Conservation (phyloP, 2,797 vertebrate species). For the Trichosurus vulpecula region DNA sequence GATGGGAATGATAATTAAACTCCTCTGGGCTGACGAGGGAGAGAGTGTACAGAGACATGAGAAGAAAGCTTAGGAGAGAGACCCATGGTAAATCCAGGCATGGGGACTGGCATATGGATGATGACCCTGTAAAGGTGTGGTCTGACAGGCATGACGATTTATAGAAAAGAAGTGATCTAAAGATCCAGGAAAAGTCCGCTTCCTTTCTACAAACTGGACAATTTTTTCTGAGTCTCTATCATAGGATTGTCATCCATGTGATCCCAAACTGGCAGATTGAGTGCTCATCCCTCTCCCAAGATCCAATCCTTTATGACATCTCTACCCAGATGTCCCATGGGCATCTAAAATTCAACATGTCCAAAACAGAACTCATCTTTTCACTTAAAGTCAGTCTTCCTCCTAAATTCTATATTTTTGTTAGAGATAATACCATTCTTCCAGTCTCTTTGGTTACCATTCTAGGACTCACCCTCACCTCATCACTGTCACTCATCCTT, state of each 20-base stretch:
- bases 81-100: no score
- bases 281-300: not conserved
- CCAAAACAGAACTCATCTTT: not conserved
- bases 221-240: not conserved
- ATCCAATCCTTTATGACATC: not conserved
- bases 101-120: not conserved
- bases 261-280: not conserved
- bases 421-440: not conserved
- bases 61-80: not conserved
- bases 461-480: not conserved
- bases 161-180: not conserved
- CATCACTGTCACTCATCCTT: not conserved
- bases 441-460: not conserved
- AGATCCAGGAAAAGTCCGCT: not conserved
- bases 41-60: not conserved
- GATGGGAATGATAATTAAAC: not conserved
- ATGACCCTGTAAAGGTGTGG: not conserved
- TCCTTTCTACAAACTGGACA: not conserved
- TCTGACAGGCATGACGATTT: not conserved
- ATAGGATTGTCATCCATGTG: not conserved
- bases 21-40: not conserved
- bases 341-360: not conserved
- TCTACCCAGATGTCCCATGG: not conserved
- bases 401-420: not conserved
- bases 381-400: not conserved